Evolutionary conservation across 1,140 invertebrate genomes (phyloP), one percentile per base, ranked within the genome.

Genomic region (Steinernema khuongi): DNA sequence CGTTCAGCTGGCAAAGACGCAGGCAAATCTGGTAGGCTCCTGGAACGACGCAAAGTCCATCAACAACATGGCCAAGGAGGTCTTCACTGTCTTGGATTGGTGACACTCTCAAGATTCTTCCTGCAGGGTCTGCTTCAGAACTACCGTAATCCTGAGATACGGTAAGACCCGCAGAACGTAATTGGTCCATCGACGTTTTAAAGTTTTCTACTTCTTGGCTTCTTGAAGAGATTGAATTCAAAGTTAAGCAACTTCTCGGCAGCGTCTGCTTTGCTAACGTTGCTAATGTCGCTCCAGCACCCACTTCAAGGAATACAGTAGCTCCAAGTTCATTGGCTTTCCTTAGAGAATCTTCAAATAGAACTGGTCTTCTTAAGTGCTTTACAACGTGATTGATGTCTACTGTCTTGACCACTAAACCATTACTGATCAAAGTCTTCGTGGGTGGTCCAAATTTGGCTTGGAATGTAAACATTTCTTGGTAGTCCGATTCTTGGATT

Each of bases 371-470:
- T 60, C 50, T 60, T 22, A 22, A 7, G 14, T 60, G 50, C 50
- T 26, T 11, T 7, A 60, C 19, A 22, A 60, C 22, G 50, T 60
- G 50, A 4, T 26, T 22, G 11, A 60, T 17, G 22, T 60, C 31
- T 29, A 76, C 71, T 26, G 31, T 60, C 31, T 36, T 69, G 19
- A 76, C 68, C n/a, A 76, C 30, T 31, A 69, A 22, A 1, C 74
- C 74, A 67, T 77, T 77, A 70, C 76, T 77, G 2, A 76, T 74
- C 28, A 77, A 44, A 17, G 74, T 29, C n/a, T 36, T 74, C 18
- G 22, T 29, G 28, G 67, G 68, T 68, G 11, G 26, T 17, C 41
- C 26, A 26, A 77, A 77, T 14, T 32, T 32, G 1, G 72, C 69
- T 2, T 32, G 68, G 18, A 75, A 33, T 28, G 14, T 18, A 19